Base-by-base conservation (phyloP, 2,888 invertebrate species). In the Orthosia cruda region DNA sequence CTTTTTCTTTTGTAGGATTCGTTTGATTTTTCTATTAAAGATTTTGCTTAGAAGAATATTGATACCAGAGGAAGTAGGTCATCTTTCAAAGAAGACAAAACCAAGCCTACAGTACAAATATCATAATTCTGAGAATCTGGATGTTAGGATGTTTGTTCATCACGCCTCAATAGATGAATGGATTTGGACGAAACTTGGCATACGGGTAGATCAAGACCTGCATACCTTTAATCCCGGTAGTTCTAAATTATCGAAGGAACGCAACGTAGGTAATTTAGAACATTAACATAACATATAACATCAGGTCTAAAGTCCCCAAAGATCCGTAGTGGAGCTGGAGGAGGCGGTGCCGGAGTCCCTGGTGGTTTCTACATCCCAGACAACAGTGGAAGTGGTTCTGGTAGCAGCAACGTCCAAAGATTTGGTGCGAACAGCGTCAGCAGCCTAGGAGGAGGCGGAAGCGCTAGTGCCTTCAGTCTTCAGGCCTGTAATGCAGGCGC, bases 341-440 rank as follows among this genome's bases (percentile, higher is more conserved):
- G 15, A 11, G 32, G 23, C 0, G 15, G 26, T 18, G 58, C 15
- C 2, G 16, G n/a, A 13, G 11, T 23, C n/a, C 16, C 49, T 11
- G 71, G 26, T n/a, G 40, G n/a, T 47, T 63, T 55, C 55, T 74
- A 20, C n/a, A 13, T 55, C 49, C 63, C 73, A 26, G 47, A 13
- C 23, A 63, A 12, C 16, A 74, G 40, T 4, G 13, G 49, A 23
- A n/a, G 12, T 18, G 20, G 32, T 1, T 11, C n/a, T 0, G 0
- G 23, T 2, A 16, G 49, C 20, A 52, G 26, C 32, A 40, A 40
- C 4, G 40, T 23, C 7, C 20, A 49, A 23, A 18, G 4, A 20
- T 57, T 11, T 32, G 12, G 47, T 5, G 9, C 12, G 5, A 59
- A 59, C 13, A 59, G 13, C 18, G n/a, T 52, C 52, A 52, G n/a